Base-by-base conservation (phyloP, 92 coral and sea anemone species). In the Siderastrea radians region DNA sequence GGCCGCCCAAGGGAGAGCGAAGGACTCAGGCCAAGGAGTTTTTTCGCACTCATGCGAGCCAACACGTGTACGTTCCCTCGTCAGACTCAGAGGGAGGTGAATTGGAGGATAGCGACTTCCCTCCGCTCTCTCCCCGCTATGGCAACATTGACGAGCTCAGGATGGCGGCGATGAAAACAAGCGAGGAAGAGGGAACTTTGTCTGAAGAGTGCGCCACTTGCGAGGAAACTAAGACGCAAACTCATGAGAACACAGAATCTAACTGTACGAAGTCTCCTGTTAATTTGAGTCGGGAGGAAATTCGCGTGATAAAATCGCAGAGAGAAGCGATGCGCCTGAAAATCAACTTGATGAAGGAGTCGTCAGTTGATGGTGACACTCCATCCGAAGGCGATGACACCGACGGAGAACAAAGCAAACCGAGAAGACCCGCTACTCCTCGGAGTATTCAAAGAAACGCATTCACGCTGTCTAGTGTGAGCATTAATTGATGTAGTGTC, bases 1-100 rank as follows among this genome's bases (percentile, higher is more conserved):
- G 87, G 64, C 87, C 87, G 10, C 73, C 87, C 43, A 84, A 84
- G 17, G 80, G 43, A 26, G 65, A 74, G 72, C 73, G 80, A 59
- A 51, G 51, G 26, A 38, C 44, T 43, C 87, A 84, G 66, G 80
- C 87, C 3, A 84, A 74, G 61, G 87, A 73, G 19, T 84, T 26
- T 63, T 84, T 84, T 52, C 80, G 81, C 63, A 84, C 48, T 26
- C 77, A 69, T 47, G n/a, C 70, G 13, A 58, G 64, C 19, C 78
- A 82, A 16, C 86, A 49, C 16, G 65, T 83, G 19, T 46, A 11
- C 47, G 54, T 17, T 10, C 51, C 46, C 16, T 57, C 77, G 43
- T 70, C 78, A 8, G 77, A 82, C 77, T 74, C 79, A 17, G 87
- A 72, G 9, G 46, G 26, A 6, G 70, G 60, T 63, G 87, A 73